Conservation (phyloP, 2,113 vertebrate species). For the Albula goreensis region DNA sequence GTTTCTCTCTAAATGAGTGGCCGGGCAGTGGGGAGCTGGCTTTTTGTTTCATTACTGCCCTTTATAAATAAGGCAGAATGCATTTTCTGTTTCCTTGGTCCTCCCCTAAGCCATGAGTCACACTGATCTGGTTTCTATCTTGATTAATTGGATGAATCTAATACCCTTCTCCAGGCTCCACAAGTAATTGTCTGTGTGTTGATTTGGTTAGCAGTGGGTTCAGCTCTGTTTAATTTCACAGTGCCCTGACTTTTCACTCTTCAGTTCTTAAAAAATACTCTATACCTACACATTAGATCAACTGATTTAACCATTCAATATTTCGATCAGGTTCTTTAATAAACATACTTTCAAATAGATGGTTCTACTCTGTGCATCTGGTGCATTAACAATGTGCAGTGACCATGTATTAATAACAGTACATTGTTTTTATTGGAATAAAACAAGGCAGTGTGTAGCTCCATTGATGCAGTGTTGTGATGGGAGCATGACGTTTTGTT, state of each 20-base stretch:
- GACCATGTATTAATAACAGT: too few relatives aligned
- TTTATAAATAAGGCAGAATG: not conserved
- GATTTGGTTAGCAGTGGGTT: not conserved
- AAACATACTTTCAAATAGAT: not conserved
- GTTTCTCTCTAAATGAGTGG: not conserved
- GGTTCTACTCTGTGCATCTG: not conserved
- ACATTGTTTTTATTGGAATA: not conserved
- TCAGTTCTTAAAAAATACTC: too few relatives aligned
- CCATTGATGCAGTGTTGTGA: too few relatives aligned
- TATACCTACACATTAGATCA: too few relatives aligned
- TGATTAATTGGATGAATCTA: not conserved
- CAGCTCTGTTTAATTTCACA: not conserved
- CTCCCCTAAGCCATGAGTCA: not conserved
- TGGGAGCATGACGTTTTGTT: too few relatives aligned
- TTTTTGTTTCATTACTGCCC: not conserved
- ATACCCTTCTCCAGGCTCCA: not conserved
- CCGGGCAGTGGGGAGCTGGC: not conserved
- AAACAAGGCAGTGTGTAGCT: too few relatives aligned
- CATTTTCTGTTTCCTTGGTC: not conserved
- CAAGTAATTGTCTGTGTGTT: not conserved
- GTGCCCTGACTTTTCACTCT: too few relatives aligned
- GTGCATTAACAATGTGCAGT: too few relatives aligned
- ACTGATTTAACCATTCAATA: not conserved
- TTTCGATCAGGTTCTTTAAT: not conserved
- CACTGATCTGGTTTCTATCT: not conserved